These are phyloP conservation scores for Myocastor coypus DNA, from an alignment of 2,113 vertebrate genomes.

Conservation along the genomic window DNA sequence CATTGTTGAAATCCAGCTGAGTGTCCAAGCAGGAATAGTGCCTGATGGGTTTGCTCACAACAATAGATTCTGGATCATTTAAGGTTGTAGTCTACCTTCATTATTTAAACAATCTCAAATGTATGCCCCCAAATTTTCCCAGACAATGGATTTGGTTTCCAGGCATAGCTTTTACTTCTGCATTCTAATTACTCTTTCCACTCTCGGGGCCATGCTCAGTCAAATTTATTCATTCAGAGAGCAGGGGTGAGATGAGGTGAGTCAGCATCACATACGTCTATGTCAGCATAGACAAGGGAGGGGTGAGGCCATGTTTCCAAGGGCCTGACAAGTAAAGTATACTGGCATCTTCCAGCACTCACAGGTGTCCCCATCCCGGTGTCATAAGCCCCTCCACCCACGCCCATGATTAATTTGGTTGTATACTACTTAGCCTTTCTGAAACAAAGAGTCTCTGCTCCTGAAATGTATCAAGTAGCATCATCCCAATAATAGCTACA, in stretches of 20 bases:
- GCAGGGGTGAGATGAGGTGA: not conserved
- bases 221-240: conserved; percentile 10
- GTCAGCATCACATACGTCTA: not conserved
- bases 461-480: not conserved
- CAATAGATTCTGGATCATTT: conserved; percentile 48
- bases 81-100: conserved; percentile 20
- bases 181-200: not conserved
- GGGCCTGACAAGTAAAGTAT: not conserved
- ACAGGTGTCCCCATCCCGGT: not conserved
- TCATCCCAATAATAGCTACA: not conserved
- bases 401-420: not conserved
- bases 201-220: not conserved
- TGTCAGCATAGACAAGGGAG: not conserved
- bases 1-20: conserved; percentile 51
- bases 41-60: conserved; percentile 19
- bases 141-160: not conserved
- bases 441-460: not conserved
- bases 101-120: conserved; percentile 57
- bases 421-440: not conserved
- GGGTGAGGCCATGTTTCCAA: not conserved
- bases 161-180: not conserved
- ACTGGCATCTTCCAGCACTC: not conserved
- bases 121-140: not conserved
- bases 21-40: not conserved
- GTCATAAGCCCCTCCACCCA: not conserved